Percentiles rank a stretch among this genome's conserved stretches.
These are phyloP conservation scores for Galerucella calmariensis DNA, from an alignment of 2,888 invertebrate species.

Conservation along the genomic window DNA sequence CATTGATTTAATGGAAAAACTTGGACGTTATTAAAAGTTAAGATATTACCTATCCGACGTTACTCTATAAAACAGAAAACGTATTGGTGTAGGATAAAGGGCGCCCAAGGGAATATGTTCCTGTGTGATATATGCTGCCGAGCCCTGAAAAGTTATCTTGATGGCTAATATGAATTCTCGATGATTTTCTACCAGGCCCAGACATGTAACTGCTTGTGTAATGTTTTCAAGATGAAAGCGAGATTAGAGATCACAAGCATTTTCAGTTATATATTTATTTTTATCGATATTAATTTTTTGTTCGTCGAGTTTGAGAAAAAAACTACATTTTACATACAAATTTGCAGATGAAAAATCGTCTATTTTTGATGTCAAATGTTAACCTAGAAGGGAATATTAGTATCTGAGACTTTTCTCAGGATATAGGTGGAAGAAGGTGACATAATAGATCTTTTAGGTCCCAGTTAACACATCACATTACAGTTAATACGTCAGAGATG, in stretches of 20 bases:
- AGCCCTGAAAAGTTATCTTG: slow-evolving; percentile 31
- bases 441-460: no score
- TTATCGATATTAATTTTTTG: background rate
- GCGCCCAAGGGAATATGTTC: slow-evolving; percentile 31
- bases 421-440: no score
- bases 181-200: slow-evolving; percentile 26
- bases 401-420: no score
- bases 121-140: slow-evolving; percentile 19
- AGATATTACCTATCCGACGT: slow-evolving; percentile 57
- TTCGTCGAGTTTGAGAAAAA: no score
- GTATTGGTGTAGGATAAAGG: slow-evolving; percentile 49
- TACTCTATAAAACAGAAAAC: slow-evolving; percentile 57
- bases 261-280: background rate
- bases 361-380: no score
- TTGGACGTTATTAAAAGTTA: slow-evolving; percentile 61
- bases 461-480: no score
- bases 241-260: slow-evolving; percentile 6
- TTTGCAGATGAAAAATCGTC: no score
- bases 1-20: slow-evolving; percentile 62
- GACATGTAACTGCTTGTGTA: slow-evolving; percentile 30
- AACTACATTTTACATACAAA: no score
- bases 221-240: slow-evolving; percentile 20
- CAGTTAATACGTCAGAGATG: no score
- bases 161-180: slow-evolving; percentile 37
- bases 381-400: no score